A percentile compares a stretch with the other conserved stretches of the same genome.
Conservation (phyloP, 2,113 vertebrate genomes). For the Neolamprologus devosi region DNA sequence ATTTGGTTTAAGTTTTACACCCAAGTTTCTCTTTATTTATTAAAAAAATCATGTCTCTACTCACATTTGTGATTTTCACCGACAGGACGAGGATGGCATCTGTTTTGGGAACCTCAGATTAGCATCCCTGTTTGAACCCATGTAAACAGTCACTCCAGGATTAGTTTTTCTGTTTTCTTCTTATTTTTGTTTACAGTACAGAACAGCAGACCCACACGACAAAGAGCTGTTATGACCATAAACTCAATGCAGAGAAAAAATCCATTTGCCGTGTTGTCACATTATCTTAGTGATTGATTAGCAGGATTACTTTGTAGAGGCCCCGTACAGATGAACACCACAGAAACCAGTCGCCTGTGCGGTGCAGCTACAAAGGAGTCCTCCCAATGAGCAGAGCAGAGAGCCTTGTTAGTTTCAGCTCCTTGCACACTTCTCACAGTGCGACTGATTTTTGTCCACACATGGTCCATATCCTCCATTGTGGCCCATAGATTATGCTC, state of each 20-base stretch:
- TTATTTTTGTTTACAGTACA: neutral
- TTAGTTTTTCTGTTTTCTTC: neutral
- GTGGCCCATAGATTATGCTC: neutral
- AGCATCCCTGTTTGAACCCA: neutral
- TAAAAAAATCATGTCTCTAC: neutral
- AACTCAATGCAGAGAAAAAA: neutral
- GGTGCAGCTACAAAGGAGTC: neutral
- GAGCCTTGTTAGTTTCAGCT: neutral
- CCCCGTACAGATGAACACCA: neutral
- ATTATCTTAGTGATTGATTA: neutral
- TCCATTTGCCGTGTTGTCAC: rapidly evolving
- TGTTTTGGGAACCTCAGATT: neutral
- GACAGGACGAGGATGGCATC: neutral
- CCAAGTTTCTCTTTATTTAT: neutral
- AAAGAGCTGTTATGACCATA: neutral
- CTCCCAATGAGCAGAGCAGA: neutral
- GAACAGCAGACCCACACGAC: neutral
- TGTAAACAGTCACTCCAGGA: neutral
- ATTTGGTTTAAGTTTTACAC: neutral
- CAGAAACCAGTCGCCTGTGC: neutral
- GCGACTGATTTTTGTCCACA: neutral
- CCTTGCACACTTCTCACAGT: neutral
- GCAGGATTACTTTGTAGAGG: neutral
- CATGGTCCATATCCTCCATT: neutral
- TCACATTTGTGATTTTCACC: neutral